A percentile compares a stretch with the other conserved stretches of the same genome.
phyloP scores from a whole-genome alignment of 1,140 invertebrate species.

The Pentalonia nigronervosa region DNA sequence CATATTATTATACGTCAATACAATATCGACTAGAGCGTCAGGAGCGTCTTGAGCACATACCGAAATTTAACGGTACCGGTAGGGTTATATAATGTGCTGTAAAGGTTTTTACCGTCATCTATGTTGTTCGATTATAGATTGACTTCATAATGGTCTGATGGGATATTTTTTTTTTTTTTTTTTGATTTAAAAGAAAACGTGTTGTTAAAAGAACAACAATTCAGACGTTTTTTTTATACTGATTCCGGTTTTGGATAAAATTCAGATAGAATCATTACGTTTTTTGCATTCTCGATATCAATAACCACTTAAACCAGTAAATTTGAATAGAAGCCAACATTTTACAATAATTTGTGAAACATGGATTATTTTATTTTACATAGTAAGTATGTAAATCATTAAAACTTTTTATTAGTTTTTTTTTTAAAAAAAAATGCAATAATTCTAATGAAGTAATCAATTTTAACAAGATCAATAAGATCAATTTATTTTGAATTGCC shows the following conservation, averaged over 20 bases:
- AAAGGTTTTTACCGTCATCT: background rate
- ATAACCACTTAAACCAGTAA: constrained; percentile 14
- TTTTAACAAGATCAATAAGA: background rate
- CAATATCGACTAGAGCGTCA: background rate
- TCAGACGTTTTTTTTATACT: background rate
- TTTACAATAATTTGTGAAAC: background rate
- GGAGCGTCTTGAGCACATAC: background rate
- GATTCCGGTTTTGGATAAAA: background rate
- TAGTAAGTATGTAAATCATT: background rate
- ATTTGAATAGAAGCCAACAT: constrained; percentile 21
- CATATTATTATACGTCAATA: background rate
- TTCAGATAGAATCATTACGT: background rate
- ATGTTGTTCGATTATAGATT: background rate
- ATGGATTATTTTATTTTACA: background rate
- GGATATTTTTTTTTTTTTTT: background rate
- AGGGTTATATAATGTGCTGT: background rate
- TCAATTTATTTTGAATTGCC: background rate
- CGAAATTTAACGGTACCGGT: background rate
- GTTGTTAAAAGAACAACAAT: background rate
- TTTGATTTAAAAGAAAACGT: background rate
- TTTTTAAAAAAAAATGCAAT: background rate
- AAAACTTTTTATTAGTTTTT: background rate
- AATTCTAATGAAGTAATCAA: background rate
- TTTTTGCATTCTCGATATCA: background rate
- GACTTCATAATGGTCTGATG: background rate